Percentiles rank a stretch among this genome's conserved stretches.
Conservation (phyloP, 30 jellyfish, hydroid and myxozoan genomes). For the Morbakka virulenta region DNA sequence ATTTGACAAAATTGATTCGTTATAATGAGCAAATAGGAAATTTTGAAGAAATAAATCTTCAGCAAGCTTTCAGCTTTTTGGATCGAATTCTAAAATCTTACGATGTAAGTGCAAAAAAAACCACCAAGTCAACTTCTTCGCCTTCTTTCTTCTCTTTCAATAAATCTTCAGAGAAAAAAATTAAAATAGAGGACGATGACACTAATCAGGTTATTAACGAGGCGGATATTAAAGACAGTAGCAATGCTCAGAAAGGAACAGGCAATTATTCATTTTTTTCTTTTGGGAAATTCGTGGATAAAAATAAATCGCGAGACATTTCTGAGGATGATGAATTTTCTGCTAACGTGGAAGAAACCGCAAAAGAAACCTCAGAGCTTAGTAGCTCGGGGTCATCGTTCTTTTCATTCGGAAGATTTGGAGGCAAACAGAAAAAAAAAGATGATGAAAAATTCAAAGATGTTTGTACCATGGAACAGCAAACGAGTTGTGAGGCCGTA, state of each 20-base stretch:
- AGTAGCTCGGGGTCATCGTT: background rate
- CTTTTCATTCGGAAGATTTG: background rate
- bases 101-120: background rate
- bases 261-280: background rate
- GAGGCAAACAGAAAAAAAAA: background rate
- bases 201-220: background rate
- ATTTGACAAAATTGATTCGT: slow-evolving; percentile 37
- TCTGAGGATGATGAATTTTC: background rate
- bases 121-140: background rate
- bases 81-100: background rate
- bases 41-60: slow-evolving; percentile 23
- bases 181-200: background rate
- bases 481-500: too few species aligned
- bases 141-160: background rate
- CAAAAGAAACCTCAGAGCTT: background rate
- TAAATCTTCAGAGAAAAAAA: background rate
- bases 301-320: background rate
- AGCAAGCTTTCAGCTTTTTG: background rate
- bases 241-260: background rate
- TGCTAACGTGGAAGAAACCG: background rate
- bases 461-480: too few species aligned
- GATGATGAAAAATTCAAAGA: background rate
- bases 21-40: slow-evolving; percentile 41
- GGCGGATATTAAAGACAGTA: background rate
- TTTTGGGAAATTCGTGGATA: background rate